These are phyloP conservation scores for Leucoptera coffeella DNA, from an alignment of 2,888 invertebrate genomes.

Conservation along the genomic window DNA sequence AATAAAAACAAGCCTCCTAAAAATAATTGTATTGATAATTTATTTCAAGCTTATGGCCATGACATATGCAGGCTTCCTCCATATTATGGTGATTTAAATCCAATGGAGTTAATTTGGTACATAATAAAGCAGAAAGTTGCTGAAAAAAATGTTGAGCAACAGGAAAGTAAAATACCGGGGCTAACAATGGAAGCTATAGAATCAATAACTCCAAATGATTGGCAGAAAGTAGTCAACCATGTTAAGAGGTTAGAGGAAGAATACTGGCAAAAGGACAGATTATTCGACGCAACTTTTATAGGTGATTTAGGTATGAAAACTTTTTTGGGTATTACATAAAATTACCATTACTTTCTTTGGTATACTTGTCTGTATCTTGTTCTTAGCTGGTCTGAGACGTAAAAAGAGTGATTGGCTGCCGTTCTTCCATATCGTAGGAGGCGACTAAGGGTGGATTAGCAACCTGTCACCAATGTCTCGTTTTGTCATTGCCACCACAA, in stretches of 20 bases:
- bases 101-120: conserved; percentile 8
- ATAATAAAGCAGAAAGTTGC: conserved; percentile 5
- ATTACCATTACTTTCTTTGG: too few species aligned
- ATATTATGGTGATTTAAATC: too few species aligned
- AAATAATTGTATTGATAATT: conserved; percentile 8
- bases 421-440: too few species aligned
- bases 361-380: too few species aligned
- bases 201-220: conserved; percentile 4
- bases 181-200: conserved; percentile 3
- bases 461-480: too few species aligned
- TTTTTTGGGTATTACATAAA: too few species aligned
- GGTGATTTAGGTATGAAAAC: too few species aligned
- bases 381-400: too few species aligned
- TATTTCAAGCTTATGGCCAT: conserved; percentile 7
- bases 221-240: conserved; percentile 3
- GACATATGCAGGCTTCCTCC: conserved; percentile 10
- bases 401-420: too few species aligned
- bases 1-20: conserved; percentile 6
- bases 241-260: conserved; percentile 1
- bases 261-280: conserved; percentile 3
- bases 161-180: conserved; percentile 1
- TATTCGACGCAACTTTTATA: background rate
- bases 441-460: too few species aligned
- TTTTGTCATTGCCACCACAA: too few species aligned
- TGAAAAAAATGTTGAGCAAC: conserved; percentile 2